Conservation (phyloP, 2,888 invertebrate species). For the Augiades crinisus region DNA sequence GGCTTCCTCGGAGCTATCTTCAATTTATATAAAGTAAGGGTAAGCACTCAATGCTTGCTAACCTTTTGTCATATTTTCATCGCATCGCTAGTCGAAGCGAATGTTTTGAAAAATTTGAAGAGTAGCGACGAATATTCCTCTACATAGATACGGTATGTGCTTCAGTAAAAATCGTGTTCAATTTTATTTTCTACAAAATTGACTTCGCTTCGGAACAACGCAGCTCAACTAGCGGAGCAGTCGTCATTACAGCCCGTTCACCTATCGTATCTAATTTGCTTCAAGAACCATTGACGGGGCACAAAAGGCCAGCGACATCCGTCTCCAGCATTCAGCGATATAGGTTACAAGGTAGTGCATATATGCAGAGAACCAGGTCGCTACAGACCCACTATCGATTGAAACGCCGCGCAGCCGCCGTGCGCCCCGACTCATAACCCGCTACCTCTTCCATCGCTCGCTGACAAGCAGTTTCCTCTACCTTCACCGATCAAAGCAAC, state of each 20-base stretch:
- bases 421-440: neutral
- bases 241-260: neutral
- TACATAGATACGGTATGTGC: no score
- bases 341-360: constrained; percentile 43
- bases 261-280: constrained; percentile 13
- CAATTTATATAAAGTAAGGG: no score
- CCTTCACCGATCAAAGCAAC: constrained; percentile 14
- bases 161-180: no score
- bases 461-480: constrained; percentile 19
- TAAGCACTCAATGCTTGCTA: no score
- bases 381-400: constrained; percentile 19
- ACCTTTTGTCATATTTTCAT: no score
- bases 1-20: no score
- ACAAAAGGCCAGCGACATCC: constrained; percentile 18
- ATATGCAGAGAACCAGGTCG: constrained; percentile 48
- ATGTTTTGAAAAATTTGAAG: no score
- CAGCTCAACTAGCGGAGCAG: neutral
- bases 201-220: neutral
- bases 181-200: no score
- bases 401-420: constrained; percentile 19
- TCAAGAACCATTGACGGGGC: constrained; percentile 7
- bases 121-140: no score
- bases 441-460: constrained; percentile 20
- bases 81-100: no score
- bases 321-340: constrained; percentile 31